Evolutionary conservation across 1,140 invertebrate genomes (phyloP), one percentile per base, ranked within the genome.

Genomic region (Diabrotica undecimpunctata): DNA sequence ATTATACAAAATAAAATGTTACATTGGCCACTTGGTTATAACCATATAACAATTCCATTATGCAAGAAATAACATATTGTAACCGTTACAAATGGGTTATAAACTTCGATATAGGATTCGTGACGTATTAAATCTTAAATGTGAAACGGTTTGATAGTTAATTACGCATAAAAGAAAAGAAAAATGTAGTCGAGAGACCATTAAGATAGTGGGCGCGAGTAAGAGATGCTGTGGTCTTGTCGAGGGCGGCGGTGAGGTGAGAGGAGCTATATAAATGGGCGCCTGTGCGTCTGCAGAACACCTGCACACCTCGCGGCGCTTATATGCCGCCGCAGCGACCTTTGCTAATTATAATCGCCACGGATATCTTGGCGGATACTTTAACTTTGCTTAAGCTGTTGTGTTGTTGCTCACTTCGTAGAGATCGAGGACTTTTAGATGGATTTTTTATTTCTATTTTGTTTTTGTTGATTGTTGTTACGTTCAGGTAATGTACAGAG

Each of bases 241-340:
- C 35, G n/a, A 14, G 12, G 59, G 25, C 59, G 46, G 41, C 35
- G 38, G 25, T 52, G 58, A 4, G 54, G 55, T 54, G 60, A 61
- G 51, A 39, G 61, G 66, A 65, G 69, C 67, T 70, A 71, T 74
- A 70, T 70, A 70, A 72, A 70, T 73, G 68, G 74, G 74, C 73
- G 71, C 72, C 72, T 61, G 52, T 56, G 67, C 69, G 73, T 77
- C 74, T 74, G 70, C 41, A 60, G 74, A 66, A 77, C 75, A 77
- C 75, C 75, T 77, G 75, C 75, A 74, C 70, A 76, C 74, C 75
- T 76, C 71, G 73, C 74, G 75, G 75, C 75, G 68, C 61, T 75
- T 66, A 70, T 66, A 46, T 8, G 8, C 41, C 41, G 41, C 41
- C 67, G 71, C 25, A 25, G 25, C 73, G 75, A 77, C 75, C 75